Evolutionary conservation across 2,797 vertebrate genomes (phyloP), one percentile per base, ranked within the genome.

Genomic region (Pseudomugil gertrudae): DNA sequence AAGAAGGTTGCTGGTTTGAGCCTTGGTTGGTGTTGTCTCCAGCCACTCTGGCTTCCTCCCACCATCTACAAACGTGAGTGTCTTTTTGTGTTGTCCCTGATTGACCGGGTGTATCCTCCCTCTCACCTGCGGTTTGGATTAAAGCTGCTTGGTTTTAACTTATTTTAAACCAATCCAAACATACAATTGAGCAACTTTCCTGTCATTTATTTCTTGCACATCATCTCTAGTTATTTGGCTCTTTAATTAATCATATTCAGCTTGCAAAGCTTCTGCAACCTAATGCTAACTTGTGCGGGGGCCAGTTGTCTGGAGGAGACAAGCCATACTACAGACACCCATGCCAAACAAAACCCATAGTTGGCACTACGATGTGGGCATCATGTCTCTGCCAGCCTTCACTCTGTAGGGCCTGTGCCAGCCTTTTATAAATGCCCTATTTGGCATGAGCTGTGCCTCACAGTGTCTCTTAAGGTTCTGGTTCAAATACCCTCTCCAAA

Each of bases 371-470:
- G 80, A 85, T 84, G 85, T 85, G 88, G 89, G 89, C 90, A 86
- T 81, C 78, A 80, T 92, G 90, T 89, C 91, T 89, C 83, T 87
- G 90, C 87, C 90, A 92, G 91, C 83, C 89, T 84, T 90, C 79
- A 82, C 87, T 90, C 89, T 81, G 84, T 74, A 75, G 84, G 83
- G 80, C 69, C 84, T 17, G 69, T 90, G 92, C 91, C 92, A 93
- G 82, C 84, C 80, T 84, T 90, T 92, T 89, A 90, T 90, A 92
- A 91, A 91, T 92, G 90, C 88, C 90, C 87, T 89, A 92, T 92
- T 93, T 92, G 90, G 90, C 90, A 89, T 74, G 80, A 85, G 86
- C 86, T 56, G 76, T 89, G 89, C 88, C 85, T 88, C 84, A 81
- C 87, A 90, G 88, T 90, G 85, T 90, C 89, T 89, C 84, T 90